Base-by-base conservation (phyloP, 64 coral and sea anemone species). In the Actinia tenebrosa region DNA sequence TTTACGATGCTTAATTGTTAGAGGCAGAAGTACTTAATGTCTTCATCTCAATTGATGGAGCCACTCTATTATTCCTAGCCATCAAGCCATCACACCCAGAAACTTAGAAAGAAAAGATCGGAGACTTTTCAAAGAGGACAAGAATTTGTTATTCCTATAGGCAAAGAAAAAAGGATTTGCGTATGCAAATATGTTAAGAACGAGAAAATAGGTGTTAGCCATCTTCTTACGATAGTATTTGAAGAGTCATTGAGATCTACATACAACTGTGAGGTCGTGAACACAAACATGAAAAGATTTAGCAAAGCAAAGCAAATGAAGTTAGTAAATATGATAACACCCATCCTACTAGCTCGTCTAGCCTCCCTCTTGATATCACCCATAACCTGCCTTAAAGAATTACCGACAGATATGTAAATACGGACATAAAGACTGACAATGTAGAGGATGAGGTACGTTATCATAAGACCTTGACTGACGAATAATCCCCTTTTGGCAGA, bases 101-200 rank as follows among this genome's bases (percentile, higher is more conserved):
- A n/a, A 80, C 78, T 80, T 46, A 3, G 13, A 4, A 7, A 80
- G 5, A 15, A 47, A 47, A 18, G 44, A 47, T 17, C 78, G 44
- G 2, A 80, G 26, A 45, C 44, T 52, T 44, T 23, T 89, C 19
- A 89, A 46, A 82, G 78, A 54, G 23, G 13, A 64, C 10, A 46
- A 17, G 17, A 90, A 90, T 61, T 84, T 85, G 17, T 85, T 52
- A 46, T 90, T 90, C 25, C 47, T 71, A 78, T 84, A 84, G 11
- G 88, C 88, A 54, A 90, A 90, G 23, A 90, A 23, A 45, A 10
- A 85, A 64, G 89, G 89, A 52, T 90, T 83, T 14, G 80, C 80
- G 77, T 82, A 90, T 45, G 89, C 89, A n/a, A n/a, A n/a, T n/a
- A n/a, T n/a, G 63, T 90, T 90, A 4, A 78, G 66, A 3, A 90